Evolutionary conservation across 2,888 invertebrate genomes (phyloP).

Genomic region (Resseliella maxima): DNA sequence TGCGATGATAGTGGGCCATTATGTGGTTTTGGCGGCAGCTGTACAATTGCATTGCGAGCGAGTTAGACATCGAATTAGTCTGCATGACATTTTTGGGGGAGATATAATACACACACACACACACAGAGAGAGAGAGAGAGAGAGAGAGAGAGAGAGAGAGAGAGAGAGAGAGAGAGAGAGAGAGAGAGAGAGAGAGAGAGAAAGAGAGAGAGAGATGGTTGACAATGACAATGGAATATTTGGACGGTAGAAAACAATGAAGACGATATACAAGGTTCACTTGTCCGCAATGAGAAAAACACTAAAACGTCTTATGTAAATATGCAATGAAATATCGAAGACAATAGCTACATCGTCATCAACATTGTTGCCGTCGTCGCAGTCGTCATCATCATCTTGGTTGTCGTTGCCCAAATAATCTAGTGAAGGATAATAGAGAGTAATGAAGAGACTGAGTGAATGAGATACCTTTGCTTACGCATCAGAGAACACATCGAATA

Average conservation of each 20-base stretch:
- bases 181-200: background rate
- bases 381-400: background rate
- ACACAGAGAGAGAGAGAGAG: background rate
- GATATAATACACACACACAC: no score
- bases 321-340: conserved; percentile 44
- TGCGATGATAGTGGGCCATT: conserved; percentile 15
- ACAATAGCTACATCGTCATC: conserved; percentile 27
- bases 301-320: conserved; percentile 12
- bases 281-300: conserved; percentile 22
- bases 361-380: background rate
- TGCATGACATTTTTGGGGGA: background rate
- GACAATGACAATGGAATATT: background rate
- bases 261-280: background rate
- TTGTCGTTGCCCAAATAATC: background rate
- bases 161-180: background rate
- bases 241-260: background rate
- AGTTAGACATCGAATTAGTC: background rate
- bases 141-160: background rate
- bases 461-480: background rate
- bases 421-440: background rate
- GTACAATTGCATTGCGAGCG: background rate
- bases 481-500: background rate
- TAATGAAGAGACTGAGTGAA: background rate
- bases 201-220: background rate
- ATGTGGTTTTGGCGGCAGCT: conserved; percentile 37